Evolutionary conservation across 2,888 invertebrate genomes (phyloP).

Genomic region (Leucoptera coffeella): DNA sequence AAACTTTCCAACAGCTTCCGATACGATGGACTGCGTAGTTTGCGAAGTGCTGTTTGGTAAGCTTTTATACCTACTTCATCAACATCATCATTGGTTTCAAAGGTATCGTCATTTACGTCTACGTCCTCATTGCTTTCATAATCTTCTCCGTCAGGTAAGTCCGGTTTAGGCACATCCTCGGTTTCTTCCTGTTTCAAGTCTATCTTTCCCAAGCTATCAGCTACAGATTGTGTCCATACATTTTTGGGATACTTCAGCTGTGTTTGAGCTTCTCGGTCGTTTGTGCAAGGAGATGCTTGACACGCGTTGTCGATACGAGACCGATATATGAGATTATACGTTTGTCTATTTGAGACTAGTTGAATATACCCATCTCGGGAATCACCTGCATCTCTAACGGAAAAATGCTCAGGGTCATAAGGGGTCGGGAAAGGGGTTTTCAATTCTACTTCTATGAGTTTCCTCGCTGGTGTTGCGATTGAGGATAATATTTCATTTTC

Average conservation of each 20-base stretch:
- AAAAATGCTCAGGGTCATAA: constrained; percentile 36
- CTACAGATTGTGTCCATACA: constrained; percentile 60
- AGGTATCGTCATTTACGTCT: constrained; percentile 17
- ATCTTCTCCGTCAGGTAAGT: constrained; percentile 7
- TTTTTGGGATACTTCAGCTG: constrained; percentile 61
- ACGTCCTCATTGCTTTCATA: constrained; percentile 8
- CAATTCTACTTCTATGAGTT: constrained; percentile 61
- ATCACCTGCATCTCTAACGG: constrained; percentile 46
- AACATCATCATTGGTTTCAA: constrained; percentile 10
- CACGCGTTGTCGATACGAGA: constrained; percentile 50
- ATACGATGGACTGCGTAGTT: constrained; percentile 31
- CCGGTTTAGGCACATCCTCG: no score
- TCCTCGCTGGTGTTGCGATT: constrained; percentile 42
- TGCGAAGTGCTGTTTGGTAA: constrained; percentile 19
- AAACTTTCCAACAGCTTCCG: constrained; percentile 24
- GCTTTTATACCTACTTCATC: constrained; percentile 24
- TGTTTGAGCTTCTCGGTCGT: constrained; percentile 58
- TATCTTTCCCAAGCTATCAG: constrained; percentile 28
- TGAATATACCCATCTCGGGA: constrained; percentile 66
- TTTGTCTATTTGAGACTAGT: constrained; percentile 50
- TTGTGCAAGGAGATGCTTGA: constrained; percentile 50
- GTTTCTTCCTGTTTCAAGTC: no score
- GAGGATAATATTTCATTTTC: constrained; percentile 56
- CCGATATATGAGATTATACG: constrained; percentile 49
- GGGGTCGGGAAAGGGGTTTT: constrained; percentile 56